Base-by-base conservation (phyloP, 1,140 invertebrate species). In the Zaprionus kolodkinae region DNA sequence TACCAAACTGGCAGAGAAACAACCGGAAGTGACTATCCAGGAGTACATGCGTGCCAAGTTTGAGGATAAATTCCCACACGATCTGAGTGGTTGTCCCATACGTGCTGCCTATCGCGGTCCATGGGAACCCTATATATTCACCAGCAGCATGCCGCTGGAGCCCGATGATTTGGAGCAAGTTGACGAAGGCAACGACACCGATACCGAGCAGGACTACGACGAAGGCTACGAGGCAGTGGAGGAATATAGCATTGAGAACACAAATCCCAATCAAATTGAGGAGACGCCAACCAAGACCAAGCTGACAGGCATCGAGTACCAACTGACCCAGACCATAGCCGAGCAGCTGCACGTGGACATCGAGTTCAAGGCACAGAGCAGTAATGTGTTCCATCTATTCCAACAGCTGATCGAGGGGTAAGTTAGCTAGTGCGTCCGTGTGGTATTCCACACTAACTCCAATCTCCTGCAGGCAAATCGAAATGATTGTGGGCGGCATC, bases 121-220 rank as follows among this genome's bases (percentile, higher is more conserved):
- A 13, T 92, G 91, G 91, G 91, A 92, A 55, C 91, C 91, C 0
- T 92, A 91, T 38, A 92, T 92, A 10, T 91, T 90, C 38, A 72
- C 67, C 54, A 79, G 15, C 17, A 63, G 17, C 30, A 25, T 52
- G 5, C 10, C 62, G 0, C 7, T 15, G 9, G 48, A 40, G 0
- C 27, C 30, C 0, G 66, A 56, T 1, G 76, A 88, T 17, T 72
- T 78, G 6, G 55, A 65, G 7, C 65, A 74, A 27, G 25, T 4
- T 10, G 50, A 33, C 30, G 38, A 40, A 45, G 17, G 11, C 1
- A 52, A 73, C 1, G 56, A 27, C 4, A 73, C 48, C 1, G 56
- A 35, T 6, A 62, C 36, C 38, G 48, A 30, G 6, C 11, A 10
- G 0, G 54, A 13, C 27, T 56, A 52, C 43, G 56, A 25, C 0